Conservation (phyloP, 2,888 invertebrate species). For the Agonum fuliginosum region DNA sequence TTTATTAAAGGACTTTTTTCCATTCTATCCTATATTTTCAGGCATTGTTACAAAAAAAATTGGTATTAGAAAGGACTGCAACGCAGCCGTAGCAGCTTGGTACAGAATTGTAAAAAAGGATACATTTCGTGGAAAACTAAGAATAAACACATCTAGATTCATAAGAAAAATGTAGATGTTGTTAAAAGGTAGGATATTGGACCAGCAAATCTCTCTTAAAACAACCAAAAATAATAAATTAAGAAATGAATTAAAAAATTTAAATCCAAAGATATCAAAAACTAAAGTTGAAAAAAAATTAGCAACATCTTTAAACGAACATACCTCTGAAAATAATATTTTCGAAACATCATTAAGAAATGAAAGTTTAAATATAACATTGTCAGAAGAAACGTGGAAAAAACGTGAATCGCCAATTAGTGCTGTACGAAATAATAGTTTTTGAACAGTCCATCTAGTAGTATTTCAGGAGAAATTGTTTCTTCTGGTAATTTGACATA, state of each 20-base stretch:
- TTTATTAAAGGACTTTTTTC: constrained; percentile 11
- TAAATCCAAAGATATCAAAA: not conserved
- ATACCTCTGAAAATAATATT: no score
- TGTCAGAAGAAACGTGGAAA: not conserved
- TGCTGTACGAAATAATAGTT: no score
- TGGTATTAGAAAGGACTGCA: constrained; percentile 40
- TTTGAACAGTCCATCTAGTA: no score
- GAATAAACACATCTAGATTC: constrained; percentile 14
- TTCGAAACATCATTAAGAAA: no score
- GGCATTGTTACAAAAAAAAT: constrained; percentile 10
- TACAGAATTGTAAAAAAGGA: constrained; percentile 37
- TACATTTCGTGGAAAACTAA: constrained; percentile 30
- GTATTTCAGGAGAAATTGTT: no score
- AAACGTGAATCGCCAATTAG: no score
- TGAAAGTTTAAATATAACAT: not conserved
- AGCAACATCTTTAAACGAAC: no score
- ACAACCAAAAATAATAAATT: no score
- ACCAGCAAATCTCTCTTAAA: not conserved
- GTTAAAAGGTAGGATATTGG: constrained; percentile 7
- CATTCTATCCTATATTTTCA: constrained; percentile 4
- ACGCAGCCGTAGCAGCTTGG: constrained; percentile 34
- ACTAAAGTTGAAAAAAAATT: not conserved
- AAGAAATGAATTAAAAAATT: not conserved
- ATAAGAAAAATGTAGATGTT: not conserved
- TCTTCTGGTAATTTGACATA: no score